phyloP scores from a whole-genome alignment of 2,797 vertebrate genomes.

The Sebastes iracundus region DNA sequence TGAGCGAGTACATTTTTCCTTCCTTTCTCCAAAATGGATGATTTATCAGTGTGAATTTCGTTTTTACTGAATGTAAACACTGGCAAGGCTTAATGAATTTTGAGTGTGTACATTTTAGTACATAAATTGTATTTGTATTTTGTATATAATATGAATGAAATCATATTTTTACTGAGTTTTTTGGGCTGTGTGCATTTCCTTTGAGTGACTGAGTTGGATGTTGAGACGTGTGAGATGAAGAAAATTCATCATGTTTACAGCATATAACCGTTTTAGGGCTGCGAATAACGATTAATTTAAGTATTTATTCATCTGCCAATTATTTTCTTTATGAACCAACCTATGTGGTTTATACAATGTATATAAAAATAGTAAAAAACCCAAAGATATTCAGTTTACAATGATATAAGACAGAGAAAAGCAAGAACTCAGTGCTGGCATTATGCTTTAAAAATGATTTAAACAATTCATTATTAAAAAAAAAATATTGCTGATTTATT shows the following conservation, averaged over 20 bases:
- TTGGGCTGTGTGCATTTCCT: conserved; percentile 23
- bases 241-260: neutral
- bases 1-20: conserved; percentile 69
- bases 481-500: neutral
- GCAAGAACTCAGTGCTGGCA: neutral
- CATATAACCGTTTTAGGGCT: neutral
- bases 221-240: neutral
- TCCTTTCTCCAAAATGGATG: conserved; percentile 82
- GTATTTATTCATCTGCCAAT: neutral
- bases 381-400: neutral
- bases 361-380: neutral
- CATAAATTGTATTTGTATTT: conserved; percentile 88
- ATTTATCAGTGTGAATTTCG: conserved; percentile 81
- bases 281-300: neutral
- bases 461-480: neutral
- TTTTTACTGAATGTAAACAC: conserved; percentile 83
- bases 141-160: conserved; percentile 85
- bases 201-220: neutral
- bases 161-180: conserved; percentile 84
- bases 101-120: conserved; percentile 90
- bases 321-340: neutral
- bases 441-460: neutral
- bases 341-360: neutral
- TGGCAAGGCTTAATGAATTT: conserved; percentile 76
- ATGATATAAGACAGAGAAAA: neutral